Base-by-base conservation (phyloP, 1,140 invertebrate species). In the Lanistes nyassanus region DNA sequence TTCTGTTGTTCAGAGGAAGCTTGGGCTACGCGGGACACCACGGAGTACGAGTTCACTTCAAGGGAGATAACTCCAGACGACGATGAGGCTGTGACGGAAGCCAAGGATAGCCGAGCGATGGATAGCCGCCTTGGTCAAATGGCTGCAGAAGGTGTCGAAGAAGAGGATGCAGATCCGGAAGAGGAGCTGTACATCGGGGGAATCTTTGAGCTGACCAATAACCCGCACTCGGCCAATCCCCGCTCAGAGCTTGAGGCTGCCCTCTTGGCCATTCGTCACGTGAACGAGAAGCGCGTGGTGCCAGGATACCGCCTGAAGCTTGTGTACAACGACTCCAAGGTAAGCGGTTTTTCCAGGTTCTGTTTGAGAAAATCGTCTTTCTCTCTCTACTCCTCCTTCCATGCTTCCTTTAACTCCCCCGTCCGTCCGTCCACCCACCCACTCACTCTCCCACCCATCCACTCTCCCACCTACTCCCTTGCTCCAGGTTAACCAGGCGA, bases 321-420 rank as follows among this genome's bases (percentile, higher is more conserved):
- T 64, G 90, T 94, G 77, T 92, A 92, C 81, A 95, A 95, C 83
- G 94, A 96, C 82, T 95, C 94, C 1, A 92, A 94, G 93, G 95
- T 95, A 90, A 88, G 88, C 84, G 51, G 36, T n/a, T 16, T 23
- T 26, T 42, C 60, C 21, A 16, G 29, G 19, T 6, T 64, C 4
- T 64, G 62, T 64, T 29, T 64, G 60, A 31, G n/a, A 26, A 36
- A 3, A 36, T 7, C 2, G n/a, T 11, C 66, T 47, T 39, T 68
- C 66, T 68, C 66, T 42, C 42, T 5, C 0, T n/a, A 23, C 5
- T 39, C 0, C 2, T 47, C 16, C 19, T 66, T 36, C n/a, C 19
- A 36, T 36, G 34, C 36, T 39, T 7, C 3, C 0, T 39, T 47
- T 0, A 42, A 36, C 42, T 68, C 66, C 19, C 23, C 36, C 66